phyloP scores from a whole-genome alignment of 2,888 invertebrate species.

The Lottia gigantea region DNA sequence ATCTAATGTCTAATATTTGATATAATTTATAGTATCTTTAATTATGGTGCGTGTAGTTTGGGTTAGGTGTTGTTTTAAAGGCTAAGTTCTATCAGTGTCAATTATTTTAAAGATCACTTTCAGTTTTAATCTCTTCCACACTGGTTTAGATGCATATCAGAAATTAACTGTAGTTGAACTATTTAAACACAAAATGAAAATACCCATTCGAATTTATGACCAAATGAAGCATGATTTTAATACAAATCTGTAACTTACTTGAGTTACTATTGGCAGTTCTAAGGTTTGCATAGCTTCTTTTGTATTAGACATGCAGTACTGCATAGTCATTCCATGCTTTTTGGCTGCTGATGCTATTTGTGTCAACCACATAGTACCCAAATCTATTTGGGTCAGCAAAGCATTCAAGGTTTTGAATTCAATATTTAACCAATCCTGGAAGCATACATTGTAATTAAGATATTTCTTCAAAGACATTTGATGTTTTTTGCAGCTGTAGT shows the following conservation, averaged over 20 bases:
- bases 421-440: slow-evolving; percentile 56
- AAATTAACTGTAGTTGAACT: too few relatives aligned
- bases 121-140: too few relatives aligned
- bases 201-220: too few relatives aligned
- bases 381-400: slow-evolving; percentile 35
- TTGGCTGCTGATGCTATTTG: slow-evolving; percentile 55
- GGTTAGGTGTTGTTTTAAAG: too few relatives aligned
- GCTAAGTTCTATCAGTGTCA: too few relatives aligned
- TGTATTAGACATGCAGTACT: slow-evolving; percentile 58
- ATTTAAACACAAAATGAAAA: too few relatives aligned
- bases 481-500: neutral
- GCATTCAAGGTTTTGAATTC: slow-evolving; percentile 45
- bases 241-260: slow-evolving; percentile 46
- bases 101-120: too few relatives aligned
- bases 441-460: neutral
- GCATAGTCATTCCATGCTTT: slow-evolving; percentile 44
- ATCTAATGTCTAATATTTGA: neutral
- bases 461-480: neutral
- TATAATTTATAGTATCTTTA: too few relatives aligned
- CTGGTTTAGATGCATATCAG: too few relatives aligned
- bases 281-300: slow-evolving; percentile 52
- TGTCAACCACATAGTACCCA: slow-evolving; percentile 50
- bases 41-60: too few relatives aligned
- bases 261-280: slow-evolving; percentile 52
- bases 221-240: too few relatives aligned